phyloP scores from a whole-genome alignment of 2,113 vertebrate species.

The Microcebus ravelobensis region DNA sequence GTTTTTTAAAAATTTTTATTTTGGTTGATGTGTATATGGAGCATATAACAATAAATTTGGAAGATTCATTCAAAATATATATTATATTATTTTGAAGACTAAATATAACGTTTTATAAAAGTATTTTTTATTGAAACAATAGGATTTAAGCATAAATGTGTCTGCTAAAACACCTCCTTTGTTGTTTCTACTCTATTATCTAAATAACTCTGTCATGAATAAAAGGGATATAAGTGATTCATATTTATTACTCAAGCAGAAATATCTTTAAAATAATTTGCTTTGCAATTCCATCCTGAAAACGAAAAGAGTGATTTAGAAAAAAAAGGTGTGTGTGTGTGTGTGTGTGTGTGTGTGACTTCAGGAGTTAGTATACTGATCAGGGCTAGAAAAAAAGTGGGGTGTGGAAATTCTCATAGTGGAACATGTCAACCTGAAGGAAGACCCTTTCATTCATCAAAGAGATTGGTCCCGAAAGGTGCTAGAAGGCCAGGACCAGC shows the following conservation, averaged over 20 bases:
- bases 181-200: neutral
- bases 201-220: neutral
- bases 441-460: conserved; percentile 31
- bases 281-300: neutral
- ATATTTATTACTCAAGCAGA: neutral
- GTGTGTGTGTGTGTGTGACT: neutral
- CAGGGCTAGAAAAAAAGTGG: neutral
- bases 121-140: neutral
- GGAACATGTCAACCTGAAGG: neutral
- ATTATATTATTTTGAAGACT: neutral
- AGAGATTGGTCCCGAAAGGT: neutral
- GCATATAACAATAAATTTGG: neutral
- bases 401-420: neutral
- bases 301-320: neutral
- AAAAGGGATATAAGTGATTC: neutral
- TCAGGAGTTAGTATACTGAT: neutral
- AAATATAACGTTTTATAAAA: neutral
- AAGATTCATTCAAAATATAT: neutral
- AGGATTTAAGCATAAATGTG: neutral
- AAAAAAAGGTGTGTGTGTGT: too few relatives aligned
- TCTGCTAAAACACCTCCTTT: neutral
- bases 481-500: neutral
- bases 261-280: neutral
- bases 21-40: neutral
- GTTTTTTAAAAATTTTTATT: neutral